Evolutionary conservation across 2,113 vertebrate genomes (phyloP), one percentile per base, ranked within the genome.

Genomic region (Pseudonaja textilis): DNA sequence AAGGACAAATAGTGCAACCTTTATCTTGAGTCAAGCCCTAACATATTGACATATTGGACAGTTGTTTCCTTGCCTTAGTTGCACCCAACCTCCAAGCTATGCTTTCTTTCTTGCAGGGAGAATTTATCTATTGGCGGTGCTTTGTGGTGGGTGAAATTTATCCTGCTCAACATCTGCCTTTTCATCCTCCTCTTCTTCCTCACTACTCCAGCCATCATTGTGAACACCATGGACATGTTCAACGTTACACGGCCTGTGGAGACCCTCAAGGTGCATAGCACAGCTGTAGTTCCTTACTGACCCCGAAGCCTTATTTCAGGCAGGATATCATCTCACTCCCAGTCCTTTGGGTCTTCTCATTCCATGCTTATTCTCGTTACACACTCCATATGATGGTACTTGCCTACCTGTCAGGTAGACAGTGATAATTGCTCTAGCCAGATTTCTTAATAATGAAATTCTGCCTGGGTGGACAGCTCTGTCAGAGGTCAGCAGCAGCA

Each of bases 201-300:
- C 97, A 99, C 99, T 95, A 99, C 99, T 0, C 99, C 99, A 0
- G 98, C 99, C 96, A 99, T 99, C 97, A 98, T 99, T 26, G 99
- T 99, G 96, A 99, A 99, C 97, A 99, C 99, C 85, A 99, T 99
- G 95, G 99, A 99, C 97, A 98, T 99, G 98, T 99, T 99, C 97
- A 99, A 99, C 1, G 99, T 99, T 96, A 99, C 99, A 10, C 97
- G 97, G 88, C 99, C 99, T 8, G 97, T 99, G 93, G 99, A 99
- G 96, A 99, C 97, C 90, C 97, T 99, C 91, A 98, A 97, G 98
- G 99, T 98, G 92, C 93, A 45, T 5, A 9, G 94, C 45, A 59
- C 18, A 69, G 29, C 29, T 69, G 29, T 69, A n/a, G 14, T 69
- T 69, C 25, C n/a, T 93, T 57, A 34, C 16, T 74, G 39, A 23